Conservation (phyloP, 2,888 invertebrate genomes). For the Troides aeacus region DNA sequence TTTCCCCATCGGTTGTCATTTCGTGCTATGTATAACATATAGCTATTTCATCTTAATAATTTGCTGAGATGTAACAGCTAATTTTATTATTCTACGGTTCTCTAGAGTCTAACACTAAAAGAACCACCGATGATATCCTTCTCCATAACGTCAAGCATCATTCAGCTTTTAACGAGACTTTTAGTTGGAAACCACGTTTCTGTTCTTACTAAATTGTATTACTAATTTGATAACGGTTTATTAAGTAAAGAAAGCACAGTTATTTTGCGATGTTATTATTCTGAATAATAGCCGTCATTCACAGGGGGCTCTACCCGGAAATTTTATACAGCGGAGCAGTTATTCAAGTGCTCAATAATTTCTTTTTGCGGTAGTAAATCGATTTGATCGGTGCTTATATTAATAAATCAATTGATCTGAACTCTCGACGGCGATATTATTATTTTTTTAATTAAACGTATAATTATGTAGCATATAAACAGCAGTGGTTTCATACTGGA, state of each 20-base stretch:
- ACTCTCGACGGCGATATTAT: neutral
- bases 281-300: neutral
- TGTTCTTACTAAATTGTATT: too few relatives aligned
- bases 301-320: conserved; percentile 2
- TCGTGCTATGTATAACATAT: too few relatives aligned
- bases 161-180: too few relatives aligned
- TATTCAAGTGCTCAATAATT: conserved; percentile 9
- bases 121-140: too few relatives aligned
- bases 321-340: conserved; percentile 2
- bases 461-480: neutral
- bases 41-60: too few relatives aligned
- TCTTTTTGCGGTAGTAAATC: conserved; percentile 10
- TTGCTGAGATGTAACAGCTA: too few relatives aligned
- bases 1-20: too few relatives aligned
- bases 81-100: too few relatives aligned
- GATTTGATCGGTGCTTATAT: conserved; percentile 6
- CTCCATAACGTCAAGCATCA: too few relatives aligned
- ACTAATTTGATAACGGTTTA: neutral
- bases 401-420: conserved; percentile 8
- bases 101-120: too few relatives aligned
- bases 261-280: neutral
- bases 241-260: neutral
- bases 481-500: too few relatives aligned
- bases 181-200: too few relatives aligned
- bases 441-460: conserved; percentile 2